Base-by-base conservation (phyloP, 1,140 invertebrate species). In the Venustaconcha ellipsiformis region DNA sequence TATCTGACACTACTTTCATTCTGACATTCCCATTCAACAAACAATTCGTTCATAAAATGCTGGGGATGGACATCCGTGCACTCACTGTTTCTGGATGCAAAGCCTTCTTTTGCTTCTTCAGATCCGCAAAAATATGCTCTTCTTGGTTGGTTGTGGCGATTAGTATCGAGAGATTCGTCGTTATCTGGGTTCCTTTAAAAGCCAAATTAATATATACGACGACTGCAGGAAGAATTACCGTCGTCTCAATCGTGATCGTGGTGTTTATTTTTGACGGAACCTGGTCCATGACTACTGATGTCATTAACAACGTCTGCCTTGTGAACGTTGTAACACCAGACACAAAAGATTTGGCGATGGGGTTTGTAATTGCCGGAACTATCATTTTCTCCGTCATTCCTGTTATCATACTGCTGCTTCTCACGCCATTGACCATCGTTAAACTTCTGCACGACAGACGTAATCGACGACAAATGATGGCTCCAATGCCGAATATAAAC, bases 141-240 rank as follows among this genome's bases (percentile, higher is more conserved):
- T 83, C 85, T 0, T 86, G 85, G 82, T 76, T 85, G 26, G 80
- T 86, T 13, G 79, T 85, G 8, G 70, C 78, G 20, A 65, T 86
- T n/a, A 78, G 80, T 67, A 66, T 83, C 23, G 84, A 86, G 66
- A 69, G 84, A 59, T 83, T 83, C 62, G 23, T 84, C 4, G 84
- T 82, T 63, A 80, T 86, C 1, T 78, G 78, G 62, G 82, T 83
- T 57, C 84, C 84, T 15, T 62, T 86, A 18, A 79, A 81, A 70
- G 79, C 78, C 12, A 83, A 82, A 30, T 15, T 65, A 1, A 78
- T 86, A 30, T 65, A 68, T 57, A 80, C 77, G 23, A 81, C 73
- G 56, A n/a, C 74, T 13, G 72, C 59, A 15, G 70, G 73, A 14
- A 14, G 78, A 1, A n/a, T 20, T 14, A 63, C 71, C 4, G 67